Evolutionary conservation across 2,113 vertebrate species (phyloP), one percentile per base, ranked within the genome.

Genomic region (Oceanites oceanicus): DNA sequence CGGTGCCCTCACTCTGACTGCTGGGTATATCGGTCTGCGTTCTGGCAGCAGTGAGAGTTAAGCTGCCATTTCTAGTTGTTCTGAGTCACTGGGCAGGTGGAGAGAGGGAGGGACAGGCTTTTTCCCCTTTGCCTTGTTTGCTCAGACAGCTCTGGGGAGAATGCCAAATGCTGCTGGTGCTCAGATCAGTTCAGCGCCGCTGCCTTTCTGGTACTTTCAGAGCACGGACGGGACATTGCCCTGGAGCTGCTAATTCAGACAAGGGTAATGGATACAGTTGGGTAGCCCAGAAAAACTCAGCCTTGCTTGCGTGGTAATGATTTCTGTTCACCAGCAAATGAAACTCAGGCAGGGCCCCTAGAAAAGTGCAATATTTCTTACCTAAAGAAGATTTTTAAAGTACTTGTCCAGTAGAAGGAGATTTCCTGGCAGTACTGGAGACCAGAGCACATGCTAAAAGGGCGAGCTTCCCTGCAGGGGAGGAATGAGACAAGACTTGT

Each of bases 61-160:
- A 90, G 80, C 92, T 96, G 92, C 95, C 94, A 87, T 96, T 95
- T 95, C 86, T 86, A 45, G 94, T 92, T 96, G 83, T 94, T 95
- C 92, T 89, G 91, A 96, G 89, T 91, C 94, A 91, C 66, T 95
- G 94, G 92, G 91, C 92, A 92, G 95, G 94, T 94, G 92, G 84
- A 92, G 62, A 78, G 76, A 94, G 86, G 49, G 91, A 92, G 83
- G 77, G 90, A 90, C 66, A 14, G 81, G 87, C 84, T 89, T 74
- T 94, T 92, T 81, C 72, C 86, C 84, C 91, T 97, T 94, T 85
- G 86, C 94, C 94, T 96, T 95, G 91, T 96, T 96, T 97, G 89
- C 91, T 85, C 76, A 85, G 88, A 94, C 70, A 76, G 89, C 66
- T 90, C 81, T 85, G 82, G 94, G 92, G 94, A 89, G 73, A 77